A percentile compares a stretch with the other conserved stretches of the same genome.
phyloP scores from a whole-genome alignment of 2,113 vertebrate species.

The Bungarus multicinctus region DNA sequence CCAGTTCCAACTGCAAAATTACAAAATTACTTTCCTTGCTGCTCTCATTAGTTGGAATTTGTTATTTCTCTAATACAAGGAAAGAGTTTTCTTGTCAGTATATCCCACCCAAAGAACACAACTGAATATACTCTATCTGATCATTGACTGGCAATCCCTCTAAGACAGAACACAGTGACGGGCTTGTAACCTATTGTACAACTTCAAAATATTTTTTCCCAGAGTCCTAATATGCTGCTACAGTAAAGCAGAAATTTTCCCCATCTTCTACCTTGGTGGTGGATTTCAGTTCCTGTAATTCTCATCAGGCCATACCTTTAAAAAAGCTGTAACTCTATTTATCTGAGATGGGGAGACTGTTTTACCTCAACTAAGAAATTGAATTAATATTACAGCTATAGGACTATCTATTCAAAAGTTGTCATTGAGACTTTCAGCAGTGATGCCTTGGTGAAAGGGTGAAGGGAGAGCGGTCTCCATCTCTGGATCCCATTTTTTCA shows the following conservation, averaged over 20 bases:
- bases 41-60: neutral
- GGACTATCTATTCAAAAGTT: neutral
- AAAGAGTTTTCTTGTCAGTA: neutral
- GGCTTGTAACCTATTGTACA: neutral
- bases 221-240: neutral
- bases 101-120: neutral
- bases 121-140: neutral
- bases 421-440: too few relatives aligned
- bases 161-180: neutral
- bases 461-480: too few relatives aligned
- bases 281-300: neutral
- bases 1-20: neutral
- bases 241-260: neutral
- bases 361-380: neutral
- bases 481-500: too few relatives aligned
- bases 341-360: neutral
- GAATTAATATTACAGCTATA: neutral
- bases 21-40: neutral
- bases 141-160: neutral
- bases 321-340: neutral
- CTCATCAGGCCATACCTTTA: neutral
- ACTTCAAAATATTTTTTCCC: neutral
- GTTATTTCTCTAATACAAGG: neutral
- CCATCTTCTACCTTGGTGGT: neutral
- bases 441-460: too few relatives aligned